Conservation (phyloP, 2,888 invertebrate genomes). For the Lasius platythorax region DNA sequence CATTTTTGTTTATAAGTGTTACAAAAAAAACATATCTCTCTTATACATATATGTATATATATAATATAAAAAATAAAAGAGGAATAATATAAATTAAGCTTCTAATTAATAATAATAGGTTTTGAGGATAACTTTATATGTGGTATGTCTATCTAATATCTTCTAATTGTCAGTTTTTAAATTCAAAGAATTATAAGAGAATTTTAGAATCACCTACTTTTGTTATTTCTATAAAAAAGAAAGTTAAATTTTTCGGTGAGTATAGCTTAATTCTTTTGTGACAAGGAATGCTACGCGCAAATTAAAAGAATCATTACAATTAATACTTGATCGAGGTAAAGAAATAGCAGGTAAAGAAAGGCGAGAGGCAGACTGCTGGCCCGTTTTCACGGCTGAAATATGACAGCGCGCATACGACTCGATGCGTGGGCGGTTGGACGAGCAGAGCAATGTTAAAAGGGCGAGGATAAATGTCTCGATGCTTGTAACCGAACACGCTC, state of each 20-base stretch:
- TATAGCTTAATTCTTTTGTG: not conserved
- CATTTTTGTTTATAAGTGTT: not conserved
- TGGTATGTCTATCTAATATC: not conserved
- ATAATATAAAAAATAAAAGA: not conserved
- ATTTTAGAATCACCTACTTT: not conserved
- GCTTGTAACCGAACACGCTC: conserved; percentile 71
- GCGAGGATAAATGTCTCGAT: conserved; percentile 73
- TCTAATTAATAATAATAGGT: not conserved
- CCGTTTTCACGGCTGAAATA: conserved; percentile 16
- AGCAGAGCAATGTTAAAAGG: conserved; percentile 68
- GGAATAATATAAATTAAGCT: not conserved
- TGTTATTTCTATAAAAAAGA: not conserved
- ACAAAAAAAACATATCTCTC: not conserved
- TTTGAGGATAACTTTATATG: not conserved
- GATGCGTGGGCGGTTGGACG: conserved; percentile 38
- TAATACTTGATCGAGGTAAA: conserved; percentile 11
- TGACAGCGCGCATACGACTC: conserved; percentile 22
- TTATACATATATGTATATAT: not conserved
- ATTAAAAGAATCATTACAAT: conserved; percentile 3
- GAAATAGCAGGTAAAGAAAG: not conserved
- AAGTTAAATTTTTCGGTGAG: not conserved
- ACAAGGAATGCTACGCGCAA: not conserved
- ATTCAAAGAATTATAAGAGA: too few species aligned
- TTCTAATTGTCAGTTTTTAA: not conserved
- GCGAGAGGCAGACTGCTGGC: conserved; percentile 42